Percentiles rank a stretch among this genome's conserved stretches.
Conservation (phyloP, 2,888 invertebrate genomes). For the Ypsolopha scabrella region DNA sequence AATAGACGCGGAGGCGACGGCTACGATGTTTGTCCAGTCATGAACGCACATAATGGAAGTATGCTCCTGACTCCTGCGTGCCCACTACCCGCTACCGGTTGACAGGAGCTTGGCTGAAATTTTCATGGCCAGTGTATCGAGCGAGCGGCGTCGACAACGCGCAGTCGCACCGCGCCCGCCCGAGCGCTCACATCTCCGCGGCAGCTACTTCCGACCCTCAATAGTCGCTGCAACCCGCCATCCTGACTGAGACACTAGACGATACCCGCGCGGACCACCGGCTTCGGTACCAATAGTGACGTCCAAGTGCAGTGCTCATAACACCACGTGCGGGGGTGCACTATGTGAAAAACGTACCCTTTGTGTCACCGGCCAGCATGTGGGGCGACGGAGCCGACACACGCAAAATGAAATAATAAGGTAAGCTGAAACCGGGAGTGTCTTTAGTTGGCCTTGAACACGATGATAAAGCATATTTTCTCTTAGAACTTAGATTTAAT, state of each 20-base stretch:
- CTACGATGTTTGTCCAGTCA: constrained; percentile 1
- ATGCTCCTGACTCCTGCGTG: constrained; percentile 39
- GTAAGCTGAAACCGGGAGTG: constrained; percentile 24
- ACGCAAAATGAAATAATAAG: constrained; percentile 64
- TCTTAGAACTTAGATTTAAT: too few relatives aligned
- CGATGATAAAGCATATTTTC: too few relatives aligned
- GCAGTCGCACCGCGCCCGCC: constrained; percentile 50
- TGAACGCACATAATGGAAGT: neutral
- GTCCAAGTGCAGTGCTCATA: constrained; percentile 31
- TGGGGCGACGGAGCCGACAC: constrained; percentile 28
- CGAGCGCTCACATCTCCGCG: constrained; percentile 18
- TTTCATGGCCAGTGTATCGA: constrained; percentile 67
- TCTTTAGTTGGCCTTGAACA: neutral
- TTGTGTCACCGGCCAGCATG: constrained; percentile 42
- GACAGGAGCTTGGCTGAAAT: constrained; percentile 60
- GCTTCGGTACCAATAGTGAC: constrained; percentile 5
- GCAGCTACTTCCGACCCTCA: neutral
- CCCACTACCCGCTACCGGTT: constrained; percentile 45
- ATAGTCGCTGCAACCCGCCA: neutral
- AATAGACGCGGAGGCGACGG: neutral
- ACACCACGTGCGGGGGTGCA: constrained; percentile 27
- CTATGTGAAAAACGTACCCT: constrained; percentile 37
- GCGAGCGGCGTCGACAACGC: constrained; percentile 37
- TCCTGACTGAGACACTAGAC: neutral
- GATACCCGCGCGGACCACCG: neutral